phyloP scores from a whole-genome alignment of 2,797 vertebrate genomes.

The Macropodus opercularis region DNA sequence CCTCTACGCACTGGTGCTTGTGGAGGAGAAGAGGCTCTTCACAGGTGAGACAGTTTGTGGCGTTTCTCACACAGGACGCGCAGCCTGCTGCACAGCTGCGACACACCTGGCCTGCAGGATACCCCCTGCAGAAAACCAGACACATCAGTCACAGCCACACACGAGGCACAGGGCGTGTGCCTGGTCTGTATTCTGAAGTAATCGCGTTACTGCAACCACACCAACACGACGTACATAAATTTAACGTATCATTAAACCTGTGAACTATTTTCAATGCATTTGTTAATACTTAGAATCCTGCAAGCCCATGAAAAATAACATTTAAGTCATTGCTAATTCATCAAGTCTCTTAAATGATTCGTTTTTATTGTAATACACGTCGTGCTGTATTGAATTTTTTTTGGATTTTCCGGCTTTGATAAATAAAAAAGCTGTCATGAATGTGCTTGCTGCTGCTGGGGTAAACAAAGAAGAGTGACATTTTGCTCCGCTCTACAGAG shows the following conservation, averaged over 20 bases:
- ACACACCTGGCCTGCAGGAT: constrained; percentile 74
- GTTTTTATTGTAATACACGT: neutral
- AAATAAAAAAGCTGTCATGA: constrained; percentile 14
- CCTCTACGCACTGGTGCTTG: constrained; percentile 77
- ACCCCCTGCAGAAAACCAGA: constrained; percentile 66
- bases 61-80: constrained; percentile 81
- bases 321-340: neutral
- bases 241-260: neutral
- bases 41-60: constrained; percentile 86
- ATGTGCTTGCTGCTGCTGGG: constrained; percentile 21
- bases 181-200: neutral
- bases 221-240: neutral
- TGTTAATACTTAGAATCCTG: neutral
- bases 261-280: neutral
- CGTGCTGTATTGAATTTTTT: neutral
- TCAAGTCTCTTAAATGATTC: neutral
- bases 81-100: constrained; percentile 81
- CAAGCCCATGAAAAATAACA: neutral
- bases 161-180: neutral
- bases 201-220: neutral
- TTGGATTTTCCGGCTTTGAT: neutral
- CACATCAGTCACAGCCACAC: neutral
- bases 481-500: constrained; percentile 25
- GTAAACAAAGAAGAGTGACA: constrained; percentile 46
- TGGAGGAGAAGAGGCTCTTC: constrained; percentile 82